These are phyloP conservation scores for Sarcophaga carnaria DNA, from an alignment of 2,888 invertebrate genomes.

Conservation along the genomic window DNA sequence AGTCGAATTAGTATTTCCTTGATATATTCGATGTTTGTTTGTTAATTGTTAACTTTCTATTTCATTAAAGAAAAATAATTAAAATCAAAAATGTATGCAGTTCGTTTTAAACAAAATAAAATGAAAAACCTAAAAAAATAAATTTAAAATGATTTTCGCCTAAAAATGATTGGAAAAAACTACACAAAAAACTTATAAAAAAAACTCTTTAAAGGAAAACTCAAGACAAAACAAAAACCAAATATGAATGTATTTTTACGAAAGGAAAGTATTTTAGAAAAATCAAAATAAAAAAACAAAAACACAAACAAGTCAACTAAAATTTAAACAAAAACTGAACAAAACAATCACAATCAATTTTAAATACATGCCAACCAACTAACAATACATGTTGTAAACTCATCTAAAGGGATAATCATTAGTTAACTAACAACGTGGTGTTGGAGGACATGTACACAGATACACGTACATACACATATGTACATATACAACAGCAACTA, in stretches of 20 bases:
- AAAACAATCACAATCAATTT: neutral
- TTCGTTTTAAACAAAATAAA: constrained; percentile 1
- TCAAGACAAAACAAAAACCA: neutral
- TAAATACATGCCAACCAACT: constrained; percentile 14
- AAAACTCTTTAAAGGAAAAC: neutral
- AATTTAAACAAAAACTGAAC: neutral
- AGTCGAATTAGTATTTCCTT: no score
- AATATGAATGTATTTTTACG: constrained; percentile 17
- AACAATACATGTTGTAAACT: neutral
- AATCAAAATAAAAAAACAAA: neutral
- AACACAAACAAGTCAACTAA: neutral
- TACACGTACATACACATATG: no score
- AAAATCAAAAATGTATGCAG: neutral
- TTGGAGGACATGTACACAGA: no score
- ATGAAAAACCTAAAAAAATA: neutral
- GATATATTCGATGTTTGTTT: no score
- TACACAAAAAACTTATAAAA: neutral
- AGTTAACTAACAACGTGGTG: no score
- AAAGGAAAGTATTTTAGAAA: neutral
- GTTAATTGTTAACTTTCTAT: no score
- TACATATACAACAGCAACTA: no score
- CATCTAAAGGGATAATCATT: no score
- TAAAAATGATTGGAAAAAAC: constrained; percentile 15
- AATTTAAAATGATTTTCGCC: neutral
- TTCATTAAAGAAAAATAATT: neutral